Percentiles rank a stretch among this genome's conserved stretches.
Evolutionary conservation across 1,140 invertebrate species (phyloP).

Genomic region (Drosophila rufa): DNA sequence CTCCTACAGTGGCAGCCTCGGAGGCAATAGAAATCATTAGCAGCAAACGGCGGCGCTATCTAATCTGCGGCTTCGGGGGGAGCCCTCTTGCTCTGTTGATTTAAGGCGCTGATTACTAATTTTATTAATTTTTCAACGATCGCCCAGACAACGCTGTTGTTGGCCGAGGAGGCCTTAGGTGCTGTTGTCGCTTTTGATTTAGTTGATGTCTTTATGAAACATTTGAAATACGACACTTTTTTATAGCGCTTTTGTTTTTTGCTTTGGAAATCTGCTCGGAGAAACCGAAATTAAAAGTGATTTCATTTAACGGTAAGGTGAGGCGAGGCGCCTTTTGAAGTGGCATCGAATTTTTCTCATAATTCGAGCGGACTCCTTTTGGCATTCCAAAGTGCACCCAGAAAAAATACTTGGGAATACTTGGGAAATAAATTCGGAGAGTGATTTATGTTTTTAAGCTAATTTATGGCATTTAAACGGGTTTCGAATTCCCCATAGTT

Average conservation of each 20-base stretch:
- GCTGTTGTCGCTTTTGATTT: conserved; percentile 82
- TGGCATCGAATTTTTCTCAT: conserved; percentile 55
- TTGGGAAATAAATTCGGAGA: neutral
- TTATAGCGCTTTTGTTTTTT: conserved; percentile 40
- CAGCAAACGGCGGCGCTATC: conserved; percentile 72
- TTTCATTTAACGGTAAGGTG: conserved; percentile 79
- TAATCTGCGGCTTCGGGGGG: conserved; percentile 67
- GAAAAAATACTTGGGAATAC: neutral
- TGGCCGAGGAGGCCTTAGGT: conserved; percentile 57
- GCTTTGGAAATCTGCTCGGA: conserved; percentile 29
- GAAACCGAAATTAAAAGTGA: conserved; percentile 78
- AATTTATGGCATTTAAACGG: neutral
- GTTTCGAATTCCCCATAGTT: neutral
- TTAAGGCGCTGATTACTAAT: conserved; percentile 83
- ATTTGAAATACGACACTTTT: conserved; percentile 83
- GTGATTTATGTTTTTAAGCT: too few species aligned
- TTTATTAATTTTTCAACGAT: conserved; percentile 82
- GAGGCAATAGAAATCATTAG: conserved; percentile 81
- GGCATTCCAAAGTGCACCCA: conserved; percentile 39
- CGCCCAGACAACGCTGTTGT: conserved; percentile 36
- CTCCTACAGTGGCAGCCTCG: conserved; percentile 53
- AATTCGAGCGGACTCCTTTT: conserved; percentile 19
- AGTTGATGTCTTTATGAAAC: conserved; percentile 84
- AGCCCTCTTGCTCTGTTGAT: conserved; percentile 58
- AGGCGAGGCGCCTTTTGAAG: conserved; percentile 71